Conservation (phyloP, 2,113 vertebrate genomes). For the Limanda limanda region DNA sequence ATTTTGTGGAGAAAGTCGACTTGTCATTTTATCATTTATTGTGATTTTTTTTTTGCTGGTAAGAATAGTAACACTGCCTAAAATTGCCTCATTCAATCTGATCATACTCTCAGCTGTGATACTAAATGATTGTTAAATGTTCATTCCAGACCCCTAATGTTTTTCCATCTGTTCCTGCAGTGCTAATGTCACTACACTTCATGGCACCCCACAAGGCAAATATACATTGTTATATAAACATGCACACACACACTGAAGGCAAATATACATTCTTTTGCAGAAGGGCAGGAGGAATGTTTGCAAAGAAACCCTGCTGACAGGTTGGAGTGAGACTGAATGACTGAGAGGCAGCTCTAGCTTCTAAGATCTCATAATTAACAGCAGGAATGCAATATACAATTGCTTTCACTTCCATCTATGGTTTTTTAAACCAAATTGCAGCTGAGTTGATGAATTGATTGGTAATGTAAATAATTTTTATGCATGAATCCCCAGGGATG, state of each 20-base stretch:
- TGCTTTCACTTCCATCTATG: background rate
- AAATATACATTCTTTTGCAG: constrained; percentile 65
- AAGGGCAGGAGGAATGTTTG: constrained; percentile 52
- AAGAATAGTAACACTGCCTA: background rate
- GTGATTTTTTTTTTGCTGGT: background rate
- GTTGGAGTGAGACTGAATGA: constrained; percentile 28
- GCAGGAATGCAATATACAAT: too few relatives aligned
- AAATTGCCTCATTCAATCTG: background rate
- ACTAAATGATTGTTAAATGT: constrained; percentile 48
- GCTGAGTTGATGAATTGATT: background rate
- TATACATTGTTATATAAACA: constrained; percentile 71
- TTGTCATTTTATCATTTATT: too few relatives aligned
- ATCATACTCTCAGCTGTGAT: constrained; percentile 18
- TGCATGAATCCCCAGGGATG: background rate
- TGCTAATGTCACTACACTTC: constrained; percentile 58
- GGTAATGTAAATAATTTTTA: background rate
- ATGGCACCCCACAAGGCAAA: constrained; percentile 59
- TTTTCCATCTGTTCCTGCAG: constrained; percentile 67
- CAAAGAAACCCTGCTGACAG: constrained; percentile 38
- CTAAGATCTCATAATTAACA: background rate
- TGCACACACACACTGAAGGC: constrained; percentile 31
- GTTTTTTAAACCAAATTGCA: background rate
- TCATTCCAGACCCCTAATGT: constrained; percentile 56
- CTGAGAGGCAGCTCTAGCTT: constrained; percentile 14
- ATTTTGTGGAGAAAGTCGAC: too few relatives aligned